Conservation (phyloP, 2,888 invertebrate genomes). For the Apodemia mormo region DNA sequence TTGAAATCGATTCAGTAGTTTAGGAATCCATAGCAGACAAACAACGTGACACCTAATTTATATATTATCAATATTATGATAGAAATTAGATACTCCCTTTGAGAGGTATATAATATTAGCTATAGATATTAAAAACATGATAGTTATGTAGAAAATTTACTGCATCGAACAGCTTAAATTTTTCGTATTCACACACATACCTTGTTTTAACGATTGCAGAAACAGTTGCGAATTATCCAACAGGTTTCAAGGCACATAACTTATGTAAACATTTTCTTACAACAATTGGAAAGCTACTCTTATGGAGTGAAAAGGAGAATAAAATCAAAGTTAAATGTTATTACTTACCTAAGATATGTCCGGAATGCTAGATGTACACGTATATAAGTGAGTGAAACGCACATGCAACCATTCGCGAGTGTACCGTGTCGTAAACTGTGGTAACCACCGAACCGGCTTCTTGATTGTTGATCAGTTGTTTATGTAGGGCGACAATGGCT, state of each 20-base stretch:
- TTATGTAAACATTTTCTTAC: neutral
- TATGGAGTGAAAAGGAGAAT: neutral
- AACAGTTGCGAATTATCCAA: slow-evolving; percentile 13
- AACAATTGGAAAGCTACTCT: neutral
- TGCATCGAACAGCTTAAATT: neutral
- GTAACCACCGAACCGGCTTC: slow-evolving; percentile 42
- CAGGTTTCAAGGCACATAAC: neutral
- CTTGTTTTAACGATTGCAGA: slow-evolving; percentile 10
- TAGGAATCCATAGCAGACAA: too few species aligned
- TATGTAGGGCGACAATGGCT: slow-evolving; percentile 39
- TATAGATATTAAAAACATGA: neutral
- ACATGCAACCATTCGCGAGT: slow-evolving; percentile 38
- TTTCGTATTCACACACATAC: slow-evolving; percentile 6
- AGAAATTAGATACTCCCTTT: too few species aligned
- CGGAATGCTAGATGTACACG: slow-evolving; percentile 27
- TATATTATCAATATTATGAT: too few species aligned
- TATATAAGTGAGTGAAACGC: slow-evolving; percentile 30
- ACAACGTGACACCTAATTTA: too few species aligned
- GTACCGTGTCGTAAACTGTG: slow-evolving; percentile 45
- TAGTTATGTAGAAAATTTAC: neutral
- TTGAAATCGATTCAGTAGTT: too few species aligned
- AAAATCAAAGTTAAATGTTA: neutral
- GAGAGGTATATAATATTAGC: neutral
- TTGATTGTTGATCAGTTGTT: slow-evolving; percentile 44
- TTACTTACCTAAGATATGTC: slow-evolving; percentile 8